Conservation (phyloP, 1,140 invertebrate genomes). For the Formica exsecta region DNA sequence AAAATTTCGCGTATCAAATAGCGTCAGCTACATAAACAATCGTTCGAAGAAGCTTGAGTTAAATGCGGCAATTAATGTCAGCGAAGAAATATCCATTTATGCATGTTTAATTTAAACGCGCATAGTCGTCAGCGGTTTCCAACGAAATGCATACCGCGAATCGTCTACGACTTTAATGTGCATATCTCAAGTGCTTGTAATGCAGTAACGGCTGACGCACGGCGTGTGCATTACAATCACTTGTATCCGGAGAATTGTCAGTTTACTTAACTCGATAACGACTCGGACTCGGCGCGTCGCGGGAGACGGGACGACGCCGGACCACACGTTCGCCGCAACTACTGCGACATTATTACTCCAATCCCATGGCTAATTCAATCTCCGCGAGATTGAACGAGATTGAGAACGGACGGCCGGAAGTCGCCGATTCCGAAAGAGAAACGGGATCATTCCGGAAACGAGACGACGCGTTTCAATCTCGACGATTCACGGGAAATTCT, state of each 20-base stretch:
- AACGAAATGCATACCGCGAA: neutral
- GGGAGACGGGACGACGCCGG: neutral
- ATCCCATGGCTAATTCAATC: neutral
- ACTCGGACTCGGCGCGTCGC: neutral
- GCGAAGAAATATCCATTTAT: neutral
- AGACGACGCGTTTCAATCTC: neutral
- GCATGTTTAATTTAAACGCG: neutral
- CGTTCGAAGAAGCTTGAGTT: neutral
- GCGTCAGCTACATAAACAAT: neutral
- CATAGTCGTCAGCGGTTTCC: neutral
- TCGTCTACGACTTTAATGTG: neutral
- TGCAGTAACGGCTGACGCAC: neutral
- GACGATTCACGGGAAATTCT: neutral
- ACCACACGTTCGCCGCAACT: neutral
- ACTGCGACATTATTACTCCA: constrained; percentile 10
- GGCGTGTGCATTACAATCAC: neutral
- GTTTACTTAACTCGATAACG: neutral
- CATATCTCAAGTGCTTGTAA: neutral
- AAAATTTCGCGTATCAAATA: neutral
- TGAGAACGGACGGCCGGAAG: neutral
- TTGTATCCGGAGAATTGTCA: neutral
- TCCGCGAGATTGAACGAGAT: neutral
- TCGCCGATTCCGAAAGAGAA: neutral
- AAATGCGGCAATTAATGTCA: neutral
- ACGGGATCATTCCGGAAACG: neutral